Evolutionary conservation across 2,888 invertebrate species (phyloP), one percentile per base, ranked within the genome.

Genomic region (Marronus borbonicus): DNA sequence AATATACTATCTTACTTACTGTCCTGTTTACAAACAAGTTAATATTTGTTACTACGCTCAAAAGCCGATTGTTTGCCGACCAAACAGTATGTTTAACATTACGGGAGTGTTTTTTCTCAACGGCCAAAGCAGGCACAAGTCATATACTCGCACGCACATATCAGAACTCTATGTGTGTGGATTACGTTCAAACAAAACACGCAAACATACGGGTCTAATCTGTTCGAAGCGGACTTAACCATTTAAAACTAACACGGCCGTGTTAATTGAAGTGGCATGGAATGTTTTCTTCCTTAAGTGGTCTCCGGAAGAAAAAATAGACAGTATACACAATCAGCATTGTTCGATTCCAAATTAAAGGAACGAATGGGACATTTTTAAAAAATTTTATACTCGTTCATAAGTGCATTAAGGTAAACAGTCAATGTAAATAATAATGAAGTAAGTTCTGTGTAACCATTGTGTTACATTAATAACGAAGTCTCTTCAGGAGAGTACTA

Each of bases 241-340:
- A 72, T 72, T 72, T 72, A 72, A 72, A 72, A 72, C 58, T 72
- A 72, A 72, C 72, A 72, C 58, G 55, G 39, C 20, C 14, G 58
- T 72, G 72, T 39, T 72, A 72, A 72, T 72, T 72, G 72, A 72
- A 58, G 72, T 72, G 58, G 72, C 58, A 58, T 72, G 55, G 72
- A 72, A 72, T 72, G 72, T 72, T 72, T 72, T 72, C 55, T 58
- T 60, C 58, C 39, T 72, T 72, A 72, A 72, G 72, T 72, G 72
- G 72, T 39, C 24, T 58, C 20, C 72, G 36, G 58, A 72, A 17
- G 58, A 44, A 36, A 58, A 58, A 72, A 58, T 58, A 20, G 58
- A 55, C 20, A 58, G 58, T 72, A 58, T 8, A 58, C 58, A 58
- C 58, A 72, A 72, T 72, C 36, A 39, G 31, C 36, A 72, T 72